A percentile compares a stretch with the other conserved stretches of the same genome.
These are phyloP conservation scores for Cydia pomonella DNA, from an alignment of 1,140 invertebrate species.

Conservation along the genomic window DNA sequence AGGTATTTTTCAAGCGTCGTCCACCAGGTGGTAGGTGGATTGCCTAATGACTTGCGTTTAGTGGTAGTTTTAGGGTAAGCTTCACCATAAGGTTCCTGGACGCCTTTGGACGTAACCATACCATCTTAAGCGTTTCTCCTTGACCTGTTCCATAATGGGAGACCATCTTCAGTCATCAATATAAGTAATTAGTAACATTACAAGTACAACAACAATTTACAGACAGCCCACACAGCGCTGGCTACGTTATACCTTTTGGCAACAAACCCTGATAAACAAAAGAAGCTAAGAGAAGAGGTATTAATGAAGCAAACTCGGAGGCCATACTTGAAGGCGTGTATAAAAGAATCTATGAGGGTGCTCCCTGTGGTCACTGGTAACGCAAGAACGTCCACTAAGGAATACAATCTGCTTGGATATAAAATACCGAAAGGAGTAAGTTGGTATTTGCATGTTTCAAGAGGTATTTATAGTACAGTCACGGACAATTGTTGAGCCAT, in stretches of 20 bases:
- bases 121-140: too few species aligned
- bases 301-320: conserved; percentile 63
- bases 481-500: too few species aligned
- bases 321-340: conserved; percentile 83
- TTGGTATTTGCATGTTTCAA: conserved; percentile 23
- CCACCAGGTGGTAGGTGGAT: too few species aligned
- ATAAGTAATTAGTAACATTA: too few species aligned
- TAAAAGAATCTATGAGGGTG: conserved; percentile 84
- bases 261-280: conserved; percentile 83
- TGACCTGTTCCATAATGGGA: too few species aligned
- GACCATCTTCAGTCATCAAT: too few species aligned
- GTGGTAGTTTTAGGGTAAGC: too few species aligned
- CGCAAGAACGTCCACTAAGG: conserved; percentile 75
- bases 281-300: conserved; percentile 85
- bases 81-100: too few species aligned
- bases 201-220: not conserved
- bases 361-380: conserved; percentile 80
- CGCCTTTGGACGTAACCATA: too few species aligned
- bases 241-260: conserved; percentile 83
- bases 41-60: too few species aligned
- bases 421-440: conserved; percentile 83
- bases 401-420: conserved; percentile 82
- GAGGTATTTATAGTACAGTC: too few species aligned
- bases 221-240: conserved; percentile 65
- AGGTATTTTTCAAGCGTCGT: too few species aligned